Conservation (phyloP, 1,140 invertebrate species). For the Heterodera schachtii region DNA sequence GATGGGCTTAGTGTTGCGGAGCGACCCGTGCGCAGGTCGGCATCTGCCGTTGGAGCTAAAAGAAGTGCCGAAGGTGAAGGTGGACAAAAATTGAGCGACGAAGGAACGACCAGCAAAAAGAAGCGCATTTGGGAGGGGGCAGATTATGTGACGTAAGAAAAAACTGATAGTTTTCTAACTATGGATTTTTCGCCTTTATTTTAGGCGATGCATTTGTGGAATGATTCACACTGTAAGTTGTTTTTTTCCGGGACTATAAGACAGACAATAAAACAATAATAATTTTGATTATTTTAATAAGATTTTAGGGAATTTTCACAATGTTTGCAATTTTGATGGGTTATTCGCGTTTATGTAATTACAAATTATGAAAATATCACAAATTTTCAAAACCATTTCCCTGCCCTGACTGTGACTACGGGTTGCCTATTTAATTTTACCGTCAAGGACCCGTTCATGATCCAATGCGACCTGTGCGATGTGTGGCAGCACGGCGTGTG, state of each 20-base stretch:
- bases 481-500: conserved; percentile 51
- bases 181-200: not conserved
- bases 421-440: too few relatives aligned
- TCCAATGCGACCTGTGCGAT: conserved; percentile 45
- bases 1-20: not conserved
- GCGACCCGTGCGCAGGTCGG: not conserved
- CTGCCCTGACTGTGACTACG: too few relatives aligned
- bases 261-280: too few relatives aligned
- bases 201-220: conserved; percentile 23
- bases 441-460: conserved; percentile 44
- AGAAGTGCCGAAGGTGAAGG: not conserved
- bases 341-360: too few relatives aligned
- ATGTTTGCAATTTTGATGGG: too few relatives aligned
- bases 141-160: not conserved
- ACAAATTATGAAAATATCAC: too few relatives aligned
- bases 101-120: not conserved
- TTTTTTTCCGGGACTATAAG: not conserved
- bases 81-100: not conserved
- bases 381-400: too few relatives aligned
- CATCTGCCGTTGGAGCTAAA: not conserved
- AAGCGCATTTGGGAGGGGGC: not conserved
- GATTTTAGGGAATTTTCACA: too few relatives aligned
- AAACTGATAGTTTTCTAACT: too few relatives aligned
- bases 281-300: too few relatives aligned
- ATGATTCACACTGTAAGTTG: conserved; percentile 8